Evolutionary conservation across 2,797 vertebrate genomes (phyloP).

Genomic region (Xenops minutus): DNA sequence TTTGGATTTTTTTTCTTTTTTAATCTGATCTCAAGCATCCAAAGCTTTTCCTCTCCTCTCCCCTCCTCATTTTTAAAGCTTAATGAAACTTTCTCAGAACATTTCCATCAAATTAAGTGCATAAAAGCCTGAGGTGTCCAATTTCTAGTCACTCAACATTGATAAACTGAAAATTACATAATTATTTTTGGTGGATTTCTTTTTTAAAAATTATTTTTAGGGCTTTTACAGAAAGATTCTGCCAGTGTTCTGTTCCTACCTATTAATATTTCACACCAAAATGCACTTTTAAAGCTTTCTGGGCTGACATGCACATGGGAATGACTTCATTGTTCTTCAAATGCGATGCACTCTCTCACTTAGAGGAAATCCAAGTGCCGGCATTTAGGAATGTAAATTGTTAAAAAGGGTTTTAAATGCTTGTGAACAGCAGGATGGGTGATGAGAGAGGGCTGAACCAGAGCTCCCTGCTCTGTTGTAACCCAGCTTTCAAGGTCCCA

Average conservation of each 20-base stretch:
- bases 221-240: conserved; percentile 56
- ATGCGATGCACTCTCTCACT: not conserved
- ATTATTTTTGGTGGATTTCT: conserved; percentile 21
- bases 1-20: not conserved
- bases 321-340: conserved; percentile 47
- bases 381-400: conserved; percentile 17
- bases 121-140: conserved; percentile 27
- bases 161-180: conserved; percentile 45
- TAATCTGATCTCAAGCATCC: not conserved
- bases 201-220: conserved; percentile 6
- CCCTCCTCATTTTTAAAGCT: not conserved
- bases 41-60: not conserved
- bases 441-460: not conserved
- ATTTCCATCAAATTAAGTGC: conserved; percentile 46
- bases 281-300: conserved; percentile 52
- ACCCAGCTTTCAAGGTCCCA: not conserved
- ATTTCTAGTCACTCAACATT: not conserved
- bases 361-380: not conserved
- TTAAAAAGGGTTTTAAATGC: conserved; percentile 21
- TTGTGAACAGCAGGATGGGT: not conserved
- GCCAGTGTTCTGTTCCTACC: conserved; percentile 26
- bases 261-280: conserved; percentile 70
- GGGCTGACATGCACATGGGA: not conserved
- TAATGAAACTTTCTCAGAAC: conserved; percentile 44
- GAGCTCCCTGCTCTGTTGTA: not conserved